These are phyloP conservation scores for Venustaconcha ellipsiformis DNA, from an alignment of 1,140 invertebrate species.

Conservation along the genomic window DNA sequence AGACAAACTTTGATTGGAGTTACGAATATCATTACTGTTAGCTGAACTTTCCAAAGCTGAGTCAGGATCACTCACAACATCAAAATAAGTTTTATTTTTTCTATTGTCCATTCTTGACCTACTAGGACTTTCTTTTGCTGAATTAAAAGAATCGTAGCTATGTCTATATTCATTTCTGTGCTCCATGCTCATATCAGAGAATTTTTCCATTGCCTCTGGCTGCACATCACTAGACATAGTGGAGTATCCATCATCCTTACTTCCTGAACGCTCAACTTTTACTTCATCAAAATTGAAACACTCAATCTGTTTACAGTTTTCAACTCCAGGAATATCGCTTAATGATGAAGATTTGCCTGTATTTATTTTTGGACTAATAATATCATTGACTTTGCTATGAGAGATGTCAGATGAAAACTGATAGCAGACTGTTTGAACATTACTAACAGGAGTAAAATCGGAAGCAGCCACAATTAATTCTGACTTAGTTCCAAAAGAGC, in stretches of 20 bases:
- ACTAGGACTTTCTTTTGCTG: slow-evolving; percentile 1
- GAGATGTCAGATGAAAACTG: too few species aligned
- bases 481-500: too few species aligned
- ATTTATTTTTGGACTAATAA: too few species aligned
- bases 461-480: too few species aligned
- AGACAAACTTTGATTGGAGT: slow-evolving; percentile 45
- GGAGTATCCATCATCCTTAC: slow-evolving; percentile 88
- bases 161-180: neutral
- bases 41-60: slow-evolving; percentile 49
- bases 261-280: slow-evolving; percentile 72
- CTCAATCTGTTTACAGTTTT: too few species aligned
- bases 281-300: slow-evolving; percentile 26
- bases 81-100: slow-evolving; percentile 4
- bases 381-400: too few species aligned
- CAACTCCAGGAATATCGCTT: too few species aligned
- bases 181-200: slow-evolving; percentile 11
- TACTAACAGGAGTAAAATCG: too few species aligned
- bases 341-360: too few species aligned
- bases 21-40: slow-evolving; percentile 44
- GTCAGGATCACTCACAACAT: slow-evolving; percentile 34
- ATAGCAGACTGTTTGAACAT: too few species aligned
- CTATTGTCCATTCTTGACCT: neutral
- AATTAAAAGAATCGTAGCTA: slow-evolving; percentile 2
- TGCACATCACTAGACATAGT: slow-evolving; percentile 91
- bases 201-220: slow-evolving; percentile 58